Evolutionary conservation across 2,797 vertebrate species (phyloP), one percentile per base, ranked within the genome.

Genomic region (Protonibea diacanthus): DNA sequence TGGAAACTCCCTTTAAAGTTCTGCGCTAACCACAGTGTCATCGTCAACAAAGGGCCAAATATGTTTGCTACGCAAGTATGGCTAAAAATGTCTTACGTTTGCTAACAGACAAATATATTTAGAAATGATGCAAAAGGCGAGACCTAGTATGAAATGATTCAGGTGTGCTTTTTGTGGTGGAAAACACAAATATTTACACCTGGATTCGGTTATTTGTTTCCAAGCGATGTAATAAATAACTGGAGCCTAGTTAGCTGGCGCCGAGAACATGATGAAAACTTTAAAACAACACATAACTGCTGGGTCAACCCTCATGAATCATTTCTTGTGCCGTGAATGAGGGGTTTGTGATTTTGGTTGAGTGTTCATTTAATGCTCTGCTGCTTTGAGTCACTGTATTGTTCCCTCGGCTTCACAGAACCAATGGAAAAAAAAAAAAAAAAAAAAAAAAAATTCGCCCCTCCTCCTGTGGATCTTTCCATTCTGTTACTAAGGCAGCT

Each of bases 401-500:
- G 63, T 82, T 84, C 76, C 69, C 72, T 75, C 44, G 2, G 68
- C 72, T 74, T 83, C 75, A 44, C 25, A 53, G 59, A 81, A 77
- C 60, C 13, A 82, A 78, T 69, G 70, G 70, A 78, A 78, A 63
- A 76, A 69, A 38, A 71, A 52, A n/a, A n/a, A n/a, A 59, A 15
- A 40, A 33, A 80, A 81, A 62, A 80, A 66, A 38, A 71, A 52
- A 59, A 17, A 40, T 9, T 9, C 8, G 33, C 74, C 74, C 82
- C 62, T 51, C 76, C 76, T 84, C 76, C 74, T 40, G 69, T 85
- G 68, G 83, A 83, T 84, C 67, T 86, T 86, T 89, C 85, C 76
- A 53, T 81, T 82, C 70, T 45, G 83, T 90, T 85, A 81, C 91
- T 90, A 92, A 90, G 89, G 91, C 92, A 89, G 90, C 86, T 79